Conservation (phyloP, 2,113 vertebrate species). For the Xiphophorus maculatus region DNA sequence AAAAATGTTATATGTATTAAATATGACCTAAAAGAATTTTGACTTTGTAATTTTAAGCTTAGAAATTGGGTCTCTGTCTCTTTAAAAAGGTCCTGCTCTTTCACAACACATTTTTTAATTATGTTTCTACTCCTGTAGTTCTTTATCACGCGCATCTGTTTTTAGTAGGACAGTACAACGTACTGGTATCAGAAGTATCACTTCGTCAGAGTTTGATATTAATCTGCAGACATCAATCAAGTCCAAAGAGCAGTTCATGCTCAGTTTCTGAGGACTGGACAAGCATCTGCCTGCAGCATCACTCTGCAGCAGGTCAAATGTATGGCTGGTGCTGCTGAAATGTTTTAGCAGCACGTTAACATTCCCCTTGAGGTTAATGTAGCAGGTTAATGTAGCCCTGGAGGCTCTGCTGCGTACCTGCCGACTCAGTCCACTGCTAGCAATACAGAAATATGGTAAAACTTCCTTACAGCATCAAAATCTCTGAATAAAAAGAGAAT, state of each 20-base stretch:
- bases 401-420: neutral
- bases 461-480: neutral
- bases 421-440: neutral
- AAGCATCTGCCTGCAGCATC: neutral
- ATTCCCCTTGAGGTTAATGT: neutral
- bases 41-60: too few relatives aligned
- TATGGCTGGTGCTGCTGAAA: neutral
- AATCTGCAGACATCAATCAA: neutral
- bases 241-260: neutral
- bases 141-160: neutral
- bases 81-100: too few relatives aligned
- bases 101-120: too few relatives aligned
- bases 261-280: neutral
- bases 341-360: neutral
- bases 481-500: neutral
- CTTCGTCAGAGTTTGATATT: neutral
- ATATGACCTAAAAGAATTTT: too few relatives aligned
- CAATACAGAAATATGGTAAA: neutral
- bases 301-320: neutral
- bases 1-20: too few relatives aligned
- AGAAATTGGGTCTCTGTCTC: too few relatives aligned
- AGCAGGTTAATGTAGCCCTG: neutral
- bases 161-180: neutral
- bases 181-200: neutral
- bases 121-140: too few relatives aligned